Conservation (phyloP, 1,140 invertebrate genomes). For the Caenorhabditis inopinata region DNA sequence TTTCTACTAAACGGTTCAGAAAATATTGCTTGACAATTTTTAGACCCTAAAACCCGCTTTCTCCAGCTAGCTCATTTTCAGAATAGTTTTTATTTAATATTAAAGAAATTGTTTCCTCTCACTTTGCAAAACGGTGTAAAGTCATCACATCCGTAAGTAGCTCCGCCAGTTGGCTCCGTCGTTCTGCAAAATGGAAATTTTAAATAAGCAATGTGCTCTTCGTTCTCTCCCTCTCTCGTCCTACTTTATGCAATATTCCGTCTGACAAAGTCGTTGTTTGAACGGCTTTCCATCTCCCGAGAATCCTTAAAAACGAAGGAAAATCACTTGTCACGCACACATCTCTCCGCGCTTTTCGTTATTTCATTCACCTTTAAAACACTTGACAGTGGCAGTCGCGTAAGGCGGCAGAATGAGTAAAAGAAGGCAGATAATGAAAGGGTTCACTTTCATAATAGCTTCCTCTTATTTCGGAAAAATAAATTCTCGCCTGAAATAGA, state of each 20-base stretch:
- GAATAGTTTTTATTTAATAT: not conserved
- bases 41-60: too few species aligned
- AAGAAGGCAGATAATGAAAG: constrained; percentile 20
- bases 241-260: constrained; percentile 28
- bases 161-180: constrained; percentile 12
- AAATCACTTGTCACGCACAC: not conserved
- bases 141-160: constrained; percentile 33
- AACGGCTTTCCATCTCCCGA: constrained; percentile 12
- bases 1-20: too few species aligned
- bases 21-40: not conserved
- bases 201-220: not conserved
- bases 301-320: not conserved
- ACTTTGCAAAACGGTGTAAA: constrained; percentile 22
- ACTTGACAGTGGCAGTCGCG: not conserved
- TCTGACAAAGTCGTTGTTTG: constrained; percentile 28
- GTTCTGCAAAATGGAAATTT: constrained; percentile 9
- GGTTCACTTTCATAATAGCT: constrained; percentile 6
- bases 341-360: not conserved
- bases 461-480: not conserved
- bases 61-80: not conserved
- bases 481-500: not conserved
- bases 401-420: not conserved
- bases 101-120: not conserved
- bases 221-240: not conserved
- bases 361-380: not conserved